Evolutionary conservation across 23 tunicate genomes (phyloP), one percentile per base, ranked within the genome.

Genomic region (Halocynthia roretzi): DNA sequence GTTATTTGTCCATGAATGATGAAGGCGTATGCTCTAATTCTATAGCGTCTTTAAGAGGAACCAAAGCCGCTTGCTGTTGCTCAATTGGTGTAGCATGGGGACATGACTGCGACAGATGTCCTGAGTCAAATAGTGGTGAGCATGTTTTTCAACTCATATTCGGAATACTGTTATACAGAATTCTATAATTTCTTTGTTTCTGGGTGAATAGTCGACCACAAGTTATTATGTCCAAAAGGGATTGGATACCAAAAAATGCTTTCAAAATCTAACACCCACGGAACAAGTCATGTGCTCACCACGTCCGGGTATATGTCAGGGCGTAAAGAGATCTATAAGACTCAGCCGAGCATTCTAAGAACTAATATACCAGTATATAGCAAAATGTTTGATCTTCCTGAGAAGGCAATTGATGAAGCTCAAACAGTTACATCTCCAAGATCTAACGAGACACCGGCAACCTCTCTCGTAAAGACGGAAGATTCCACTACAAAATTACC

Each of bases 51-150:
- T n/a, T 75, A 8, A 54, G 60, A 56, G 80, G 80, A 56, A 56
- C 52, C 67, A 75, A 57, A 8, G 80, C 80, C 12, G 80, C 62
- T 22, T 75, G 80, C 62, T 75, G 80, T 50, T 75, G 80, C 49
- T 75, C 80, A 12, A 52, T 75, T 0, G 80, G 80, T 19, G 64
- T 56, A 50, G 80, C 80, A 7, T 75, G 80, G 80, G 80, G 80
- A 18, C 51, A 51, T 10, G 23, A 56, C 49, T 75, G 80, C 14
- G 67, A 55, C 8, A 18, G 64, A 23, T 75, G 80, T n/a, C 80
- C 80, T 7, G 50, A 12, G 11, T 7, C 50, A 11, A 67, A 67
- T 6, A 19, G 65, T 7, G 51, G 80, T 75, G 49, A 75, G 67
- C n/a, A 14, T n/a, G 8, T 52, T 74, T 19, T 74, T 53, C 23